A percentile compares a stretch with the other conserved stretches of the same genome.
These are phyloP conservation scores for Ricordea florida DNA, from an alignment of 92 coral and sea anemone species.

Conservation along the genomic window DNA sequence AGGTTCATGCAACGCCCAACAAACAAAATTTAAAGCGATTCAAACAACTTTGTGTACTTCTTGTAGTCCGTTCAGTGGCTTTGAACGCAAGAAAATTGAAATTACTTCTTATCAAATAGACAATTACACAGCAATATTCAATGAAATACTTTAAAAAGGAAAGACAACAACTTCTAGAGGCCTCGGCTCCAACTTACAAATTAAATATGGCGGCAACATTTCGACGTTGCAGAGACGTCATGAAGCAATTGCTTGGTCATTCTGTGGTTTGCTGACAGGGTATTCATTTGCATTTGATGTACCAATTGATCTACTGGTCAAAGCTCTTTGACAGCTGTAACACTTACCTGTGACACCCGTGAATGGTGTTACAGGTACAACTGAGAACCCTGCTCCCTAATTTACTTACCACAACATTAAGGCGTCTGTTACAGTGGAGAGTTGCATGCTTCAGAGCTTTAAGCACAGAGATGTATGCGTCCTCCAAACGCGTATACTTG, in stretches of 20 bases:
- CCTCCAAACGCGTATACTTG: conserved; percentile 87
- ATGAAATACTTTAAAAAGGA: conserved; percentile 4
- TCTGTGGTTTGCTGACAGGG: no score
- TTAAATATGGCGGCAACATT: no score
- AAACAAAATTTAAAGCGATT: no score
- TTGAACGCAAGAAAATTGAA: conserved; percentile 14
- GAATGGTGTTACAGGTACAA: not conserved
- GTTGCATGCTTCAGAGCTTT: conserved; percentile 95
- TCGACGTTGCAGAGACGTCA: no score
- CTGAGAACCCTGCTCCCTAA: not conserved
- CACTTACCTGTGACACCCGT: not conserved
- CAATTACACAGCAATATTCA: conserved; percentile 4
- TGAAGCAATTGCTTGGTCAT: no score
- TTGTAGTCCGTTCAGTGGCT: conserved; percentile 13
- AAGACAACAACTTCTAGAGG: no score
- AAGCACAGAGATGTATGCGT: conserved; percentile 92
- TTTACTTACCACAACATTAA: conserved; percentile 68
- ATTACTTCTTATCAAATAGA: not conserved
- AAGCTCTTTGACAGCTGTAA: not conserved
- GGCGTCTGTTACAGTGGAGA: conserved; percentile 88
- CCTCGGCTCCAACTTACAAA: no score
- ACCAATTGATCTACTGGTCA: no score
- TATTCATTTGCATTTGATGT: no score
- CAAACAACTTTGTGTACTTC: not conserved
- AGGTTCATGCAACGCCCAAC: no score